Conservation (phyloP, 1,140 invertebrate species). For the Drosophila pachea region DNA sequence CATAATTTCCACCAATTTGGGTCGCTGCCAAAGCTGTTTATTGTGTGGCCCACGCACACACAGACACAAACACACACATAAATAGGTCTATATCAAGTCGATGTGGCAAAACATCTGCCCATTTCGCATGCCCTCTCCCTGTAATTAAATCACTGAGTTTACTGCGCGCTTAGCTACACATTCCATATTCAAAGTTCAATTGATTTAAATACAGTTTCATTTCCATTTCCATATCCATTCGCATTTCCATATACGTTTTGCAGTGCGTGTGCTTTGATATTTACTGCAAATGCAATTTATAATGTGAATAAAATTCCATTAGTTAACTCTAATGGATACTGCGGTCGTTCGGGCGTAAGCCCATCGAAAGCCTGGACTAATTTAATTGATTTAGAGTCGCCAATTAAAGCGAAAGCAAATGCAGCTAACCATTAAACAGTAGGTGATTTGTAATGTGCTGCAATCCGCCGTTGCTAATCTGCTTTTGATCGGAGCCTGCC, state of each 20-base stretch:
- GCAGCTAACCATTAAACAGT: slow-evolving; percentile 18
- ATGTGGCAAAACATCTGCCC: slow-evolving; percentile 14
- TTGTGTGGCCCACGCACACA: slow-evolving; percentile 39
- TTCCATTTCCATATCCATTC: slow-evolving; percentile 20
- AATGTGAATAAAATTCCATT: slow-evolving; percentile 74
- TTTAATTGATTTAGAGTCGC: slow-evolving; percentile 69
- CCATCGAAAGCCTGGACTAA: slow-evolving; percentile 15
- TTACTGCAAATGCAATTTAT: slow-evolving; percentile 65
- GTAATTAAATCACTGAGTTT: slow-evolving; percentile 31
- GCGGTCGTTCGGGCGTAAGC: slow-evolving; percentile 30
- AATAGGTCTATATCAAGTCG: not conserved
- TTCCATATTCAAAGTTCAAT: slow-evolving; percentile 31
- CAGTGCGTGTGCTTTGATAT: slow-evolving; percentile 22
- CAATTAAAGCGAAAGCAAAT: slow-evolving; percentile 20
- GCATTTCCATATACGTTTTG: slow-evolving; percentile 16
- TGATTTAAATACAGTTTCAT: slow-evolving; percentile 41
- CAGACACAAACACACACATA: not conserved
- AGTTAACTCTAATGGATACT: slow-evolving; percentile 70
- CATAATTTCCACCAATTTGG: slow-evolving; percentile 67
- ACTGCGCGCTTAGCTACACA: slow-evolving; percentile 3
- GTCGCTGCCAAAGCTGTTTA: slow-evolving; percentile 58
- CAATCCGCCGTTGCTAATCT: slow-evolving; percentile 46
- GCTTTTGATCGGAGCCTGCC: slow-evolving; percentile 3
- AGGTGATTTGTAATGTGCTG: slow-evolving; percentile 45
- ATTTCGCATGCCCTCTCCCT: slow-evolving; percentile 9